phyloP scores from a whole-genome alignment of 2,888 invertebrate species.

The Mimumesa dahlbomi region DNA sequence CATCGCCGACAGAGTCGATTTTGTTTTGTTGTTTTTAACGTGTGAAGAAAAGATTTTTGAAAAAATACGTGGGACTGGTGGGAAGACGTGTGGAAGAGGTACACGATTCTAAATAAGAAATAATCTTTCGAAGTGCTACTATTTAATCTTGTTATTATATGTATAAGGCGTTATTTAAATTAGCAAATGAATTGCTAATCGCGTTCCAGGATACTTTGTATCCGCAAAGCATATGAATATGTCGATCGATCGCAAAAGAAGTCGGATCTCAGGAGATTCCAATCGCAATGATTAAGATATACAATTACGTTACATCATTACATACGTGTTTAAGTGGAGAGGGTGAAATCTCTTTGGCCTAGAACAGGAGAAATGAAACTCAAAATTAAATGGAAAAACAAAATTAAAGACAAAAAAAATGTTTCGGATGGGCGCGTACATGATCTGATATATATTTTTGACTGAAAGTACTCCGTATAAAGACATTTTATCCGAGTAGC shows the following conservation, averaged over 20 bases:
- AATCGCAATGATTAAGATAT: conserved; percentile 2
- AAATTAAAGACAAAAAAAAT: conserved; percentile 12
- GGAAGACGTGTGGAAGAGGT: conserved; percentile 52
- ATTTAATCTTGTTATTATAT: conserved; percentile 80
- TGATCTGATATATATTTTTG: conserved; percentile 66
- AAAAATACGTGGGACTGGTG: conserved; percentile 10
- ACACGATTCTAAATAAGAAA: conserved; percentile 78
- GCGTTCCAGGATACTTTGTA: conserved; percentile 56
- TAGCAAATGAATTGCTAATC: conserved; percentile 59
- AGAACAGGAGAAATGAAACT: conserved; percentile 56
- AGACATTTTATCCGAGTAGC: conserved; percentile 60
- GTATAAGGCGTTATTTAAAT: conserved; percentile 79
- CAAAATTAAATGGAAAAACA: neutral
- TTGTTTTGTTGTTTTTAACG: conserved; percentile 23
- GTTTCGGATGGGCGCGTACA: conserved; percentile 45
- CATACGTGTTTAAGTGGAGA: too few species aligned
- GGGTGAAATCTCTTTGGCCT: conserved; percentile 68
- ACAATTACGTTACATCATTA: conserved; percentile 21
- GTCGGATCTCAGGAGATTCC: conserved; percentile 42
- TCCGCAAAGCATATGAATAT: conserved; percentile 35
- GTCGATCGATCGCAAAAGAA: conserved; percentile 27
- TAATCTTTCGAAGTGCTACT: conserved; percentile 78
- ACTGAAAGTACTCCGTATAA: conserved; percentile 69
- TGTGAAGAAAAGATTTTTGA: conserved; percentile 24
- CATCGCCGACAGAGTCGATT: conserved; percentile 33